phyloP scores from a whole-genome alignment of 2,888 invertebrate genomes.

The Chalcosyrphus nemorum region DNA sequence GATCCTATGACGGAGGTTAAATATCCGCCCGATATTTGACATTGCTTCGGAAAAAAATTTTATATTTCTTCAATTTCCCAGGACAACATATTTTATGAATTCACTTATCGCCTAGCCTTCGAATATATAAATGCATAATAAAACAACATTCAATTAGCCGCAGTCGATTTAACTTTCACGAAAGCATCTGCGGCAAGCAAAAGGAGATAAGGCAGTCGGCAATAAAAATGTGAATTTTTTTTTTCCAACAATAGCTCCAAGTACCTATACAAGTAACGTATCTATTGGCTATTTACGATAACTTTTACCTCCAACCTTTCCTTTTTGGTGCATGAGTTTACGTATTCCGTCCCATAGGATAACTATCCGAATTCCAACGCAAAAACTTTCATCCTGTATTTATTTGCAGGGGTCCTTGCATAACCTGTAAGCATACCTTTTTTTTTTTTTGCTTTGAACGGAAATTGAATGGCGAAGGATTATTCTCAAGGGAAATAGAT shows the following conservation, averaged over 20 bases:
- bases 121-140: slow-evolving; percentile 5
- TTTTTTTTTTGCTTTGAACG: neutral
- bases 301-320: neutral
- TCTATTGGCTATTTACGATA: neutral
- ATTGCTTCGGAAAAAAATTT: too few relatives aligned
- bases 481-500: slow-evolving; percentile 1
- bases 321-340: neutral
- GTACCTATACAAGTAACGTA: neutral
- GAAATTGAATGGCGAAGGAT: slow-evolving; percentile 38
- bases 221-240: neutral
- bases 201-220: neutral
- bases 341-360: neutral
- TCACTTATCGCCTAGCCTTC: neutral
- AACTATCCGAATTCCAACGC: neutral
- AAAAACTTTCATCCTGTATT: slow-evolving; percentile 7
- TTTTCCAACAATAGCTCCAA: neutral
- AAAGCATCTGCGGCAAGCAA: slow-evolving; percentile 22
- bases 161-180: slow-evolving; percentile 16
- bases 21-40: too few relatives aligned
- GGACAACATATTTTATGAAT: neutral
- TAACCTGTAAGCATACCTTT: neutral
- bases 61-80: neutral
- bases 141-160: slow-evolving; percentile 11
- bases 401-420: neutral
- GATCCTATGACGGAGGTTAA: too few relatives aligned